phyloP scores from a whole-genome alignment of 37 sponge, comb jelly and placozoan species.

The Aphrocallistes beatrix region DNA sequence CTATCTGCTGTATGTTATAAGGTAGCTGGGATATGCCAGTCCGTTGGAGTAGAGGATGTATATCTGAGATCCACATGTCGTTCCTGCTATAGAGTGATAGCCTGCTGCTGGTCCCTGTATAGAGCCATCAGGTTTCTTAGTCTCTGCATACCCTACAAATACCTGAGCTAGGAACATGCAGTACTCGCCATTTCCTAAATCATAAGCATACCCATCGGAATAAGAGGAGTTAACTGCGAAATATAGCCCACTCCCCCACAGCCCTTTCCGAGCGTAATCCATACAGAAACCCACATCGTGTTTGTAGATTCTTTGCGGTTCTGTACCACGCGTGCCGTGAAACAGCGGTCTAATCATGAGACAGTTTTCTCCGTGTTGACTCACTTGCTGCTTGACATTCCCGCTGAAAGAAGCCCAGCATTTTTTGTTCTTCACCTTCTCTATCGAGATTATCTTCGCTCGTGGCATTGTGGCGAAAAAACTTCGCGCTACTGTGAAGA shows the following conservation, averaged over 20 bases:
- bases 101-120: not conserved
- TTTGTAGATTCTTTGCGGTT: slow-evolving; percentile 10
- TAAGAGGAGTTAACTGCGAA: slow-evolving; percentile 26
- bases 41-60: not conserved
- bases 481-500: slow-evolving; percentile 1
- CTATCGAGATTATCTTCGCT: slow-evolving; percentile 10
- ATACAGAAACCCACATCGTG: slow-evolving; percentile 16
- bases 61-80: not conserved
- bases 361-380: not conserved
- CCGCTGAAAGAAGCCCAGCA: not conserved
- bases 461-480: slow-evolving; percentile 18
- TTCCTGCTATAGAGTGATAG: not conserved
- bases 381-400: not conserved
- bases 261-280: not conserved
- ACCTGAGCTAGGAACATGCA: slow-evolving; percentile 7
- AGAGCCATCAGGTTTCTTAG: not conserved
- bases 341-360: slow-evolving; percentile 20
- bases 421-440: slow-evolving; percentile 15
- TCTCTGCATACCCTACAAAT: not conserved
- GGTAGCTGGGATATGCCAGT: slow-evolving; percentile 14
- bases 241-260: slow-evolving; percentile 23
- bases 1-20: not conserved
- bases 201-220: not conserved
- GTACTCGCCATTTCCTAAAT: not conserved
- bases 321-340: slow-evolving; percentile 21